Conservation (phyloP, 1,140 invertebrate species). For the Philopotamus ludificatus region DNA sequence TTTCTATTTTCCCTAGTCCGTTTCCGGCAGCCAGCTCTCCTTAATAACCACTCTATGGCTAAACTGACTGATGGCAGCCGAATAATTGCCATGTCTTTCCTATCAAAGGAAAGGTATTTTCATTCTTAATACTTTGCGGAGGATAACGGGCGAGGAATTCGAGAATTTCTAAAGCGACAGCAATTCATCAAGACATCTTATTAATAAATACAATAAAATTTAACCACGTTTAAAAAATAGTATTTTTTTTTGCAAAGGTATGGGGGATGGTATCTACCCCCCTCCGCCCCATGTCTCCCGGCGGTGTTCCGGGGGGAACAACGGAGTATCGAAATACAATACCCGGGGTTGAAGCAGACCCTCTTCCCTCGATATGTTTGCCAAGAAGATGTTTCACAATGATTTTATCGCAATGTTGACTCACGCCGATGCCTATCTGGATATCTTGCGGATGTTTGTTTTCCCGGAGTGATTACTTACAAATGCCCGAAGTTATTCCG, state of each 20-base stretch:
- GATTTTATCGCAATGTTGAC: slow-evolving; percentile 42
- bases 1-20: background rate
- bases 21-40: background rate
- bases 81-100: background rate
- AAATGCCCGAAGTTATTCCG: slow-evolving; percentile 5
- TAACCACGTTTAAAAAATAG: no score
- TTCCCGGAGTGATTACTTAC: slow-evolving; percentile 34
- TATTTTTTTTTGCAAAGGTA: no score
- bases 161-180: no score
- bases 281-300: background rate
- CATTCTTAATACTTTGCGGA: no score
- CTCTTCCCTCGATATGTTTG: slow-evolving; percentile 26
- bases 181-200: no score
- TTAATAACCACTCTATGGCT: slow-evolving; percentile 8
- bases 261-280: slow-evolving; percentile 11
- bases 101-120: no score
- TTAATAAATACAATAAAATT: no score
- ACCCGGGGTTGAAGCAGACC: slow-evolving; percentile 5
- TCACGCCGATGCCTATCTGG: slow-evolving; percentile 30
- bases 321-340: slow-evolving; percentile 38
- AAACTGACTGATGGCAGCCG: background rate
- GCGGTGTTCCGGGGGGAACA: background rate
- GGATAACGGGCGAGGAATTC: no score
- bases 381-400: slow-evolving; percentile 42
- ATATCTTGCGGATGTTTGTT: slow-evolving; percentile 31